Evolutionary conservation across 2,113 vertebrate species (phyloP).

Genomic region (Menidia beryllina): DNA sequence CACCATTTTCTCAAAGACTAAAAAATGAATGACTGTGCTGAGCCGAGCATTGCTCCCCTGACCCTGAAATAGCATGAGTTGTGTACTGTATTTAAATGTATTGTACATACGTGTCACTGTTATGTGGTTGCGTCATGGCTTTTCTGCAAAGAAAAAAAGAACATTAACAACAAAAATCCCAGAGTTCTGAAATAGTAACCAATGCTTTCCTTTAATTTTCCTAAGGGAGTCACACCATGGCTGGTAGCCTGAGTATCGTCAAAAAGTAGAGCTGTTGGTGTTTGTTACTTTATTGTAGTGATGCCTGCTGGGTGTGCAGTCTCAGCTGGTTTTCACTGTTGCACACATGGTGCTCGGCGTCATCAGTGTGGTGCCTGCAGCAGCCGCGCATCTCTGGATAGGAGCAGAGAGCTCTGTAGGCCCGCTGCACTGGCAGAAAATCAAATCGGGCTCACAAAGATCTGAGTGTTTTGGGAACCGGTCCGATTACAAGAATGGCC

Average conservation of each 20-base stretch:
- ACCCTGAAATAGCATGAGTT: constrained; percentile 86
- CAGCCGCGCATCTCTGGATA: constrained; percentile 34
- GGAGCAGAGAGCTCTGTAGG: constrained; percentile 20
- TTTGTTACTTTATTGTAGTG: constrained; percentile 85
- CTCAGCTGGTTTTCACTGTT: constrained; percentile 78
- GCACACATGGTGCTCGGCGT: constrained; percentile 63
- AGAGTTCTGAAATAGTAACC: constrained; percentile 75
- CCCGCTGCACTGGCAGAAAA: constrained; percentile 49
- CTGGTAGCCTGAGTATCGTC: constrained; percentile 92
- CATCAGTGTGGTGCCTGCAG: constrained; percentile 12
- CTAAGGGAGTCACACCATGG: constrained; percentile 98
- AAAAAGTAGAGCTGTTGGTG: constrained; percentile 65
- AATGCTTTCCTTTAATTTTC: constrained; percentile 81
- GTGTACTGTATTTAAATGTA: constrained; percentile 80
- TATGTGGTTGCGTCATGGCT: constrained; percentile 76
- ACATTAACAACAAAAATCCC: constrained; percentile 61
- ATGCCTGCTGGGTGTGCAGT: constrained; percentile 68
- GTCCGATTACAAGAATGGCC: constrained; percentile 21
- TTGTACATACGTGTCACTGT: constrained; percentile 81
- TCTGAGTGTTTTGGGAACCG: constrained; percentile 33
- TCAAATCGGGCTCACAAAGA: constrained; percentile 27
- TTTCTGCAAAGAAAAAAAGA: constrained; percentile 63
- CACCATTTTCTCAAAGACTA: constrained; percentile 81
- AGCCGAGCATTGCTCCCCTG: constrained; percentile 62
- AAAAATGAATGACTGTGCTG: constrained; percentile 64